These are phyloP conservation scores for Pollimyrus isidori DNA, from an alignment of 2,113 vertebrate species.

Conservation along the genomic window DNA sequence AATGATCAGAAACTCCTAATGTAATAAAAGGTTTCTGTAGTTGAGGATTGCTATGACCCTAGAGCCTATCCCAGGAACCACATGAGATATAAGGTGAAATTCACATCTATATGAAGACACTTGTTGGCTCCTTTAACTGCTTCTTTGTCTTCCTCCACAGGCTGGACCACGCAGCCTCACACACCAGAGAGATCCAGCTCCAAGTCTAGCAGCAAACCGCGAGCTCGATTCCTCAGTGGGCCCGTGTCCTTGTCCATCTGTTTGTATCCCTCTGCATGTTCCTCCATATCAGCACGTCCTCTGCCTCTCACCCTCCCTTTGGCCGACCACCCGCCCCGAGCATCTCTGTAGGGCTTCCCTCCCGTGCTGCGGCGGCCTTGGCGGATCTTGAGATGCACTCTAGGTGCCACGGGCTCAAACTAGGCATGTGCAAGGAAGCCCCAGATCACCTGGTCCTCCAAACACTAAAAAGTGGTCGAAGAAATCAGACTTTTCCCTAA, in stretches of 20 bases:
- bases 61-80: not conserved
- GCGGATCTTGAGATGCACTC: not conserved
- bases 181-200: conserved; percentile 93
- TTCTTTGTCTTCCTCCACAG: conserved; percentile 80
- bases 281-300: not conserved
- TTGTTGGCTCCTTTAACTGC: conserved; percentile 26
- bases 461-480: not conserved
- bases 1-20: not conserved
- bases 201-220: conserved; percentile 99
- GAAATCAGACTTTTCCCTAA: not conserved
- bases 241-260: conserved; percentile 98
- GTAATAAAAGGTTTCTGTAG: not conserved
- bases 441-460: not conserved
- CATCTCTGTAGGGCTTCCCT: not conserved
- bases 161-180: conserved; percentile 95
- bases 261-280: conserved; percentile 18
- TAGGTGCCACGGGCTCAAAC: not conserved
- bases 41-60: not conserved
- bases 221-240: conserved; percentile 99
- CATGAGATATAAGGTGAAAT: not conserved
- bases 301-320: not conserved
- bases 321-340: not conserved
- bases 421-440: not conserved
- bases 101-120: not conserved
- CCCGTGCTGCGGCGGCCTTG: not conserved